Evolutionary conservation across 2,888 invertebrate genomes (phyloP).

Genomic region (Agrilus biguttatus): DNA sequence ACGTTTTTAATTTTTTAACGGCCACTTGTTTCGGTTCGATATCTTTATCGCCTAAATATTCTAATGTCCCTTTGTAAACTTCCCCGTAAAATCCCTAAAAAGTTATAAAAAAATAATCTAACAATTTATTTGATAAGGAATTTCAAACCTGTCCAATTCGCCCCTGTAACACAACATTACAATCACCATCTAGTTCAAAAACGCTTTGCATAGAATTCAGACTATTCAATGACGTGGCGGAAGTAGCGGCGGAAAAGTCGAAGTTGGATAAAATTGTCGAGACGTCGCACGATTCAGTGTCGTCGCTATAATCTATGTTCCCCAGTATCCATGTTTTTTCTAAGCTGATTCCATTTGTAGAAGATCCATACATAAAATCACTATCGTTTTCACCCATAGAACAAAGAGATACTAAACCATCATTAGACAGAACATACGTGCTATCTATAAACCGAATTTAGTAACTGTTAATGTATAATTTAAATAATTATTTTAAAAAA

Average conservation of each 20-base stretch:
- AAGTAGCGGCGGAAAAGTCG: slow-evolving; percentile 24
- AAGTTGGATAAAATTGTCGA: slow-evolving; percentile 26
- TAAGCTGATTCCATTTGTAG: neutral
- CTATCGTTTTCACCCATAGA: slow-evolving; percentile 16
- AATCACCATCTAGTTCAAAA: slow-evolving; percentile 41
- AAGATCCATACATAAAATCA: slow-evolving; percentile 16
- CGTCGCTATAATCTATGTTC: slow-evolving; percentile 19
- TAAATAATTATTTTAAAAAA: too few relatives aligned
- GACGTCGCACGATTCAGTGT: slow-evolving; percentile 24
- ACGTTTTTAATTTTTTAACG: slow-evolving; percentile 49
- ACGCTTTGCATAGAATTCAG: slow-evolving; percentile 37
- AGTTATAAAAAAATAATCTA: neutral
- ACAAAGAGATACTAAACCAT: slow-evolving; percentile 13
- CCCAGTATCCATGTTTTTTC: slow-evolving; percentile 3
- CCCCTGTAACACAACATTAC: slow-evolving; percentile 44
- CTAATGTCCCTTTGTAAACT: slow-evolving; percentile 64
- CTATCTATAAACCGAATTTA: neutral
- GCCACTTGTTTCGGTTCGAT: slow-evolving; percentile 43
- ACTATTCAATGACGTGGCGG: slow-evolving; percentile 25
- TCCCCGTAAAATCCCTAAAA: slow-evolving; percentile 73
- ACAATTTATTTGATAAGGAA: slow-evolving; percentile 4
- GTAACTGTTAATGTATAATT: too few relatives aligned
- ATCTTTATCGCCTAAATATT: slow-evolving; percentile 36
- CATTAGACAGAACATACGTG: slow-evolving; percentile 1
- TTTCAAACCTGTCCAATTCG: slow-evolving; percentile 40